phyloP scores from a whole-genome alignment of 2,888 invertebrate genomes.

The Gibbula magus region DNA sequence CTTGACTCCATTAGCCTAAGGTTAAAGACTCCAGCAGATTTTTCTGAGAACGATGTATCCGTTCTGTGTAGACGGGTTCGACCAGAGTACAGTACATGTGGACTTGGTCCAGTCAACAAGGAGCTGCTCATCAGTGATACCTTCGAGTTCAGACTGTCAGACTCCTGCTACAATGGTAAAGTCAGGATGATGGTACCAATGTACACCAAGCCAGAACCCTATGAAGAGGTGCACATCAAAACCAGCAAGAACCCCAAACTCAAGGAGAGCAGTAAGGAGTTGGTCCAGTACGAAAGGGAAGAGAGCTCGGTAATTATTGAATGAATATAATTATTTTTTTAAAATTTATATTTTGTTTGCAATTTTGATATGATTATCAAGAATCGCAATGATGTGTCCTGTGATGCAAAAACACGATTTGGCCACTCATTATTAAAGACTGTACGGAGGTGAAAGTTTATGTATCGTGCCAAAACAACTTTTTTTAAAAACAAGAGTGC shows the following conservation, averaged over 20 bases:
- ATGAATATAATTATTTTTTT: too few species aligned
- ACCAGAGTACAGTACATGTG: background rate
- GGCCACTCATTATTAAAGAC: too few species aligned
- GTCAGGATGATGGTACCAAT: background rate
- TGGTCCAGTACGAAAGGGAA: background rate
- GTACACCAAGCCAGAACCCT: background rate
- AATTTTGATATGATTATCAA: too few species aligned
- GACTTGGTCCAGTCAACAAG: background rate
- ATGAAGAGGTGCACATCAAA: slow-evolving; percentile 14
- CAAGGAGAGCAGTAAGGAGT: background rate
- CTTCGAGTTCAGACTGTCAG: background rate
- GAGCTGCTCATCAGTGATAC: slow-evolving; percentile 19
- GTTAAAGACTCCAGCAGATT: background rate
- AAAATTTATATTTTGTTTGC: too few species aligned
- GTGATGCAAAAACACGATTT: too few species aligned
- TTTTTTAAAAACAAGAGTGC: too few species aligned
- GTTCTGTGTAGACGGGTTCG: slow-evolving; percentile 5
- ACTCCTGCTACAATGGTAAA: background rate
- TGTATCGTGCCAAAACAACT: too few species aligned
- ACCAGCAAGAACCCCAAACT: background rate
- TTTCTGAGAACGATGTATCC: background rate
- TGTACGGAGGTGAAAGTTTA: too few species aligned
- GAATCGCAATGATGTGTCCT: too few species aligned
- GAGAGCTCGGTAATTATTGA: background rate
- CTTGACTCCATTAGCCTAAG: background rate